Conservation (phyloP, 2,113 vertebrate species). For the Morone chrysops region DNA sequence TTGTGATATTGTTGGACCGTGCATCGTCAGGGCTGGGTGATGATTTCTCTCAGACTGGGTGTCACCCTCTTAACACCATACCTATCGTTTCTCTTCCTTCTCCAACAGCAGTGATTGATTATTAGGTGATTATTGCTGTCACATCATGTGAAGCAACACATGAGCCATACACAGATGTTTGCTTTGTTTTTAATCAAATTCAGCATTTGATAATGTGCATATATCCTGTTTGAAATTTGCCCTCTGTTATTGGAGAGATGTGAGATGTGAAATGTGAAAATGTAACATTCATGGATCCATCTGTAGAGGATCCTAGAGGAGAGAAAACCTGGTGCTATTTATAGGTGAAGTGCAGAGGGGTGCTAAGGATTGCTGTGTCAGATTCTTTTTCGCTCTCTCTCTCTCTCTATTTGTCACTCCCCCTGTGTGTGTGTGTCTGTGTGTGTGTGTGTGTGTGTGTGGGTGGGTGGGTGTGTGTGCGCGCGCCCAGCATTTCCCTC, state of each 20-base stretch:
- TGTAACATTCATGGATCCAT: constrained; percentile 41
- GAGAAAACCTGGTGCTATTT: constrained; percentile 77
- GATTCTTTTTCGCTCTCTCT: constrained; percentile 50
- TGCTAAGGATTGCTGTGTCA: constrained; percentile 79
- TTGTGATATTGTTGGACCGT: constrained; percentile 24
- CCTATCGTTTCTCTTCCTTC: neutral
- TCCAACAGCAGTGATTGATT: neutral
- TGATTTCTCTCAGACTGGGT: constrained; percentile 38
- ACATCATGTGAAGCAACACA: constrained; percentile 16
- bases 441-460: neutral
- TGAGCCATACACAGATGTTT: neutral
- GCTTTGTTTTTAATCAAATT: neutral
- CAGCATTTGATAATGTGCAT: neutral
- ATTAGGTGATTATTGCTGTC: neutral
- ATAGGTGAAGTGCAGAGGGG: constrained; percentile 75
- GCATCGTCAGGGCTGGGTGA: constrained; percentile 20
- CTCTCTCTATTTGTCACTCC: constrained; percentile 24
- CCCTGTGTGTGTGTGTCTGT: neutral
- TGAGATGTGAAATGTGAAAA: constrained; percentile 13
- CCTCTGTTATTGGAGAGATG: neutral
- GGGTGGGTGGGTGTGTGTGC: neutral
- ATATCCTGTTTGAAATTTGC: neutral
- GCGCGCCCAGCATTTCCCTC: neutral
- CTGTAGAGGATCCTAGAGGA: constrained; percentile 53
- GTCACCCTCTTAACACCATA: constrained; percentile 33